These are phyloP conservation scores for Perca schrenkii DNA, from an alignment of 2,113 vertebrate genomes.

Conservation along the genomic window DNA sequence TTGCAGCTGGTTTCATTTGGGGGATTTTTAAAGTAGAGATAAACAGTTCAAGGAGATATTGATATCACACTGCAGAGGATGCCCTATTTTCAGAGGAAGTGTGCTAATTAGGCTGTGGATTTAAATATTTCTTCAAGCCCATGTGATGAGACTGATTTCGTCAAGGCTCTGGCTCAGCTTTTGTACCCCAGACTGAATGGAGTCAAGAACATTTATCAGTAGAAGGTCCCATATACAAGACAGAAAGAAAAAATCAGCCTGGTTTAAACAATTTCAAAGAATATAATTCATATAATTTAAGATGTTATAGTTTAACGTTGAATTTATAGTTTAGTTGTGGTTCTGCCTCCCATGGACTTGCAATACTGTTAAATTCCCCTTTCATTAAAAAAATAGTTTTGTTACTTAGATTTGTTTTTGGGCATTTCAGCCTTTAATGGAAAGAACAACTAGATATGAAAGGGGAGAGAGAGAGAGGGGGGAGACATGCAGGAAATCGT, in stretches of 20 bases:
- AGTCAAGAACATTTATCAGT: not conserved
- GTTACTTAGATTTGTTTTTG: not conserved
- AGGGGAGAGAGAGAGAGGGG: too few relatives aligned
- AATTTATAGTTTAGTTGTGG: not conserved
- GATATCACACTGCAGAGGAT: constrained; percentile 32
- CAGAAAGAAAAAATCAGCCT: too few relatives aligned
- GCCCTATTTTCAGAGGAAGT: constrained; percentile 68
- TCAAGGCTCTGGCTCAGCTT: constrained; percentile 21
- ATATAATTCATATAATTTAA: not conserved
- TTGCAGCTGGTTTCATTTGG: constrained; percentile 27
- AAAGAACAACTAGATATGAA: too few relatives aligned
- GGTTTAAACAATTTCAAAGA: not conserved
- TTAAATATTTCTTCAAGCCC: constrained; percentile 42
- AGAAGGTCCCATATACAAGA: not conserved
- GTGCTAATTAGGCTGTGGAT: constrained; percentile 63
- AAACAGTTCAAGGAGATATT: constrained; percentile 60
- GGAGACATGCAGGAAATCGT: too few relatives aligned
- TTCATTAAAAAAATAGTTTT: not conserved
- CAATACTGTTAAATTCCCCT: not conserved
- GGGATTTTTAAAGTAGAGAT: constrained; percentile 30
- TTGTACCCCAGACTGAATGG: constrained; percentile 5
- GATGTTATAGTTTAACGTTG: not conserved
- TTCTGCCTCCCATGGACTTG: not conserved
- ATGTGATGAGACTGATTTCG: constrained; percentile 34
- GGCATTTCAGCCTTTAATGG: too few relatives aligned